Conservation (phyloP, 2,113 vertebrate genomes). For the Tauraco erythrolophus region DNA sequence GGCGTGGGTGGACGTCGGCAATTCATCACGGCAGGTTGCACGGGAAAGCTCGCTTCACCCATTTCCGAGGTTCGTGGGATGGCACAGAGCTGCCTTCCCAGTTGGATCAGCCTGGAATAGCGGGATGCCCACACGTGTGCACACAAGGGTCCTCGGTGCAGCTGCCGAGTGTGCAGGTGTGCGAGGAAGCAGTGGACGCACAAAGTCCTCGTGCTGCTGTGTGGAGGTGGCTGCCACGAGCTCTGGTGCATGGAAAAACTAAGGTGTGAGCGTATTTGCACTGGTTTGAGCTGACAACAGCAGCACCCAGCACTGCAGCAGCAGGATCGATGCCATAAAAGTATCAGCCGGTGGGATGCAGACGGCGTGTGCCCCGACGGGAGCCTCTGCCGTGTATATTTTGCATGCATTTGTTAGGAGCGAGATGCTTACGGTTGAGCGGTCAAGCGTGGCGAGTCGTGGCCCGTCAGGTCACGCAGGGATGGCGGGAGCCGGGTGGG, state of each 20-base stretch:
- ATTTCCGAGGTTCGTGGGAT: neutral
- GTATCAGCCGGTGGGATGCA: neutral
- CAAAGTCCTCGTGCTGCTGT: accelerated
- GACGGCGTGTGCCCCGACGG: accelerated
- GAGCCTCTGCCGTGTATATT: neutral
- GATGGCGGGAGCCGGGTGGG: accelerated
- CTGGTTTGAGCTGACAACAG: accelerated
- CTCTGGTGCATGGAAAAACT: neutral
- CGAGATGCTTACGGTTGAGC: neutral
- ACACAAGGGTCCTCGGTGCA: accelerated
- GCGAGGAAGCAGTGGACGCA: accelerated
- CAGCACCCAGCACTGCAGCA: neutral
- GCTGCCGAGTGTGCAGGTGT: accelerated
- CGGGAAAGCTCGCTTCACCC: neutral
- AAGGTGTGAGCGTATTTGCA: neutral
- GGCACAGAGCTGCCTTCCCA: accelerated
- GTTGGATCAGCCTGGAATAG: too few relatives aligned
- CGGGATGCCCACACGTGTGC: accelerated
- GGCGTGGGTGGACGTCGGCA: neutral
- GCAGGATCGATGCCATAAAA: neutral
- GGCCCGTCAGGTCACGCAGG: neutral
- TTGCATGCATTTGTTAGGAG: neutral
- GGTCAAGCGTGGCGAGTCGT: neutral
- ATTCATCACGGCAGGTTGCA: neutral
- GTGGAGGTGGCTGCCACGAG: neutral